Percentiles rank a stretch among this genome's conserved stretches.
These are phyloP conservation scores for Odontophorus gujanensis DNA, from an alignment of 2,113 vertebrate genomes.

Conservation along the genomic window DNA sequence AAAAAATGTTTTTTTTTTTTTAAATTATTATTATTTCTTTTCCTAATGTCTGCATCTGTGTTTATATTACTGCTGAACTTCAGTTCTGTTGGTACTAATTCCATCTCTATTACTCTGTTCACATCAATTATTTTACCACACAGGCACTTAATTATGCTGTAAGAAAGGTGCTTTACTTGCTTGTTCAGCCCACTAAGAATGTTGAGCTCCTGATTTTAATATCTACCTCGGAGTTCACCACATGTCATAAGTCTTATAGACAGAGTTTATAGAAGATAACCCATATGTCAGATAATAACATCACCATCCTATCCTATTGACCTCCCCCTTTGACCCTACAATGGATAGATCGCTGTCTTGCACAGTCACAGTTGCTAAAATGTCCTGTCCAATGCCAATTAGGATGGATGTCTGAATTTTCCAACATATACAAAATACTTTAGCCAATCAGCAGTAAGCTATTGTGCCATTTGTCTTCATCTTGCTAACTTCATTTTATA, in stretches of 20 bases:
- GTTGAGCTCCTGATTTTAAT: constrained; percentile 28
- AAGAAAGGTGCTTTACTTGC: neutral
- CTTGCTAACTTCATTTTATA: constrained; percentile 45
- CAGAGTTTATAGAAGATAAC: constrained; percentile 50
- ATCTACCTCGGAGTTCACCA: neutral
- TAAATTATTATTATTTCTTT: neutral
- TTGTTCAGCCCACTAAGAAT: neutral
- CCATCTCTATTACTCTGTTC: neutral
- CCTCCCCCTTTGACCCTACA: constrained; percentile 73
- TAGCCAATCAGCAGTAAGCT: constrained; percentile 71
- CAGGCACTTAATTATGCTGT: neutral
- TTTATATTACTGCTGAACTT: neutral
- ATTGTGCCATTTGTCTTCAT: constrained; percentile 84
- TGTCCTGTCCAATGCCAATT: constrained; percentile 75
- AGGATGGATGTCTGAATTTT: constrained; percentile 75
- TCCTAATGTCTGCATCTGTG: neutral
- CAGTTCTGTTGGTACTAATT: neutral
- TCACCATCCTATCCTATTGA: constrained; percentile 59
- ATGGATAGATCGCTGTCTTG: constrained; percentile 71
- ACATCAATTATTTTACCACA: constrained; percentile 14
- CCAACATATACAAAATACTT: constrained; percentile 67
- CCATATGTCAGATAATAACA: constrained; percentile 55
- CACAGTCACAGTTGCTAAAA: constrained; percentile 58
- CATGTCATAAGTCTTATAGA: neutral
- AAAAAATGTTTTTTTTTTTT: neutral